These are phyloP conservation scores for Bufo bufo DNA, from an alignment of 2,113 vertebrate genomes.

Conservation along the genomic window DNA sequence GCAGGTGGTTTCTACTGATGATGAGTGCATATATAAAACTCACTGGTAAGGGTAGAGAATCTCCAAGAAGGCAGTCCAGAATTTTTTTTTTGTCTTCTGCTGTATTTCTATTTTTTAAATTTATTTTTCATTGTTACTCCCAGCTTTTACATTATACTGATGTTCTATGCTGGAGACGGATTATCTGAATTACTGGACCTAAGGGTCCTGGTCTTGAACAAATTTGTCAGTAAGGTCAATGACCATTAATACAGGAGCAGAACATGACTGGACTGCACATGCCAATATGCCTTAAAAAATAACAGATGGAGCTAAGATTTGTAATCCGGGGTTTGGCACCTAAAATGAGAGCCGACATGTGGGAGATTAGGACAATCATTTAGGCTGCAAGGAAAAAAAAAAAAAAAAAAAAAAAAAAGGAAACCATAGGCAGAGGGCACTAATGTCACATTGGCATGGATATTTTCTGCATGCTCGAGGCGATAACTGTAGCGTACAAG, in stretches of 20 bases:
- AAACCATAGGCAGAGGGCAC: not conserved
- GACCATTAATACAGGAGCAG: not conserved
- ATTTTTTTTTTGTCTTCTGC: too few relatives aligned
- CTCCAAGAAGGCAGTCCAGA: not conserved
- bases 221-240: not conserved
- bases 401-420: not conserved
- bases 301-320: conserved; percentile 27
- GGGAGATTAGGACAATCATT: conserved; percentile 15
- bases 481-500: not conserved
- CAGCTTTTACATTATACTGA: not conserved
- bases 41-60: too few relatives aligned
- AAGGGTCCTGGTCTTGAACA: not conserved
- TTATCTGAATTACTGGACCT: too few relatives aligned
- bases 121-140: too few relatives aligned
- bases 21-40: too few relatives aligned
- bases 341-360: conserved; percentile 10
- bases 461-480: not conserved
- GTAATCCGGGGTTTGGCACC: conserved; percentile 18
- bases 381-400: not conserved
- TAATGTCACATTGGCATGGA: conserved; percentile 16
- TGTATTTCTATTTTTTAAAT: too few relatives aligned
- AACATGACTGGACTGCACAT: too few relatives aligned
- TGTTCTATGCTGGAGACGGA: not conserved
- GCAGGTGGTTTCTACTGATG: too few relatives aligned
- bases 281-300: conserved; percentile 11